phyloP scores from a whole-genome alignment of 2,888 invertebrate genomes.

The Stenichneumon culpator region DNA sequence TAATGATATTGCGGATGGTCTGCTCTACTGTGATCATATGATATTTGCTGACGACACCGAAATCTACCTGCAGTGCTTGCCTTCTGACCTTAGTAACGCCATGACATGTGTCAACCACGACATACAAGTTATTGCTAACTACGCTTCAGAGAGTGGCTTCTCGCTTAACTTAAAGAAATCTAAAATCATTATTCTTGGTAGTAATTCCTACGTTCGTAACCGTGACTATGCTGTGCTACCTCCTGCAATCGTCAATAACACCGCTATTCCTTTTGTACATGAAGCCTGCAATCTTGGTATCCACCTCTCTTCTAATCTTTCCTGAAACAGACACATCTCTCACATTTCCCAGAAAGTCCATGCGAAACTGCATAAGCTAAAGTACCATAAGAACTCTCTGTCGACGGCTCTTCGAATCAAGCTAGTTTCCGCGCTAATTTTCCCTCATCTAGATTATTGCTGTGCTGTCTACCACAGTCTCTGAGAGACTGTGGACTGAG shows the following conservation, averaged over 20 bases:
- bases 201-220: neutral
- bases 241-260: neutral
- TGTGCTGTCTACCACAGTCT: slow-evolving; percentile 23
- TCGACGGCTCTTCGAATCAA: neutral
- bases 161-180: neutral
- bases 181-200: slow-evolving; percentile 14
- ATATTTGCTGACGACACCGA: slow-evolving; percentile 41
- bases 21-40: neutral
- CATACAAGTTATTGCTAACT: neutral
- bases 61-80: slow-evolving; percentile 6
- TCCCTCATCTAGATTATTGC: slow-evolving; percentile 35
- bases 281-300: slow-evolving; percentile 21
- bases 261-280: neutral
- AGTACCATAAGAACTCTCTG: slow-evolving; percentile 19
- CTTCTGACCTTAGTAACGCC: neutral
- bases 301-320: neutral
- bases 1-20: neutral
- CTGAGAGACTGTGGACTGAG: no score
- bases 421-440: slow-evolving; percentile 28
- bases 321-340: slow-evolving; percentile 29
- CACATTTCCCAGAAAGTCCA: slow-evolving; percentile 7
- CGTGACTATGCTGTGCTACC: neutral
- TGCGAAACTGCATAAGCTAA: slow-evolving; percentile 14
- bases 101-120: neutral
- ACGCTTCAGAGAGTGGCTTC: neutral